phyloP scores from a whole-genome alignment of 2,888 invertebrate species.

The Terebella lapidaria region DNA sequence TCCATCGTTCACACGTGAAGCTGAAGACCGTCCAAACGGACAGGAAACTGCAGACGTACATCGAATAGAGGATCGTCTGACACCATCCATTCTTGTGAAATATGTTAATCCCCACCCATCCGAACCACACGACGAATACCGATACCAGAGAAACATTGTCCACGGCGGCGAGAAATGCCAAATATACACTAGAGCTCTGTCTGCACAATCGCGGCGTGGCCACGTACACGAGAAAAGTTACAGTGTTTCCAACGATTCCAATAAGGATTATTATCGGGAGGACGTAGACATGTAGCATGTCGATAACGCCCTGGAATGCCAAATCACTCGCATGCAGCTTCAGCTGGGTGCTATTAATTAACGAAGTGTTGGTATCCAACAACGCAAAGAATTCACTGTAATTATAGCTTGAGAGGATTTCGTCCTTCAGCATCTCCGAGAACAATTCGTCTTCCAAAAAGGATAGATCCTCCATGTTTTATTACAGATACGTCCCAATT shows the following conservation, averaged over 20 bases:
- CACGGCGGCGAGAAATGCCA: slow-evolving; percentile 71
- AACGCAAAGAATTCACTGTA: too few species aligned
- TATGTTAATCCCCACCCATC: slow-evolving; percentile 31
- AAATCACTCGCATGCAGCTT: background rate
- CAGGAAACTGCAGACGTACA: slow-evolving; percentile 44
- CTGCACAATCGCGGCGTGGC: slow-evolving; percentile 64
- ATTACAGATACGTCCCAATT: too few species aligned
- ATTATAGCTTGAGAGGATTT: too few species aligned
- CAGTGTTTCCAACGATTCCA: slow-evolving; percentile 69
- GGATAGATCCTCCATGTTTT: too few species aligned
- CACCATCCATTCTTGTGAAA: slow-evolving; percentile 61
- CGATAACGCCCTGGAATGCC: slow-evolving; percentile 11
- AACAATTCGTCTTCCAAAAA: too few species aligned
- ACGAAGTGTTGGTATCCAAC: too few species aligned
- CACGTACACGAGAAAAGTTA: slow-evolving; percentile 71
- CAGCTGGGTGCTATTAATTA: too few species aligned
- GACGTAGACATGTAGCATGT: slow-evolving; percentile 23
- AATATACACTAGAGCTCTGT: slow-evolving; percentile 72
- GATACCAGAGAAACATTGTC: slow-evolving; percentile 73
- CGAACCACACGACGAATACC: slow-evolving; percentile 57
- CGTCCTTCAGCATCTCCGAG: too few species aligned
- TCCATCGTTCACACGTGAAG: slow-evolving; percentile 24
- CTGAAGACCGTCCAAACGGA: slow-evolving; percentile 25
- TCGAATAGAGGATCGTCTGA: slow-evolving; percentile 68
- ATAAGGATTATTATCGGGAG: slow-evolving; percentile 67